Base-by-base conservation (phyloP, 2,888 invertebrate genomes). In the Thera britannica region DNA sequence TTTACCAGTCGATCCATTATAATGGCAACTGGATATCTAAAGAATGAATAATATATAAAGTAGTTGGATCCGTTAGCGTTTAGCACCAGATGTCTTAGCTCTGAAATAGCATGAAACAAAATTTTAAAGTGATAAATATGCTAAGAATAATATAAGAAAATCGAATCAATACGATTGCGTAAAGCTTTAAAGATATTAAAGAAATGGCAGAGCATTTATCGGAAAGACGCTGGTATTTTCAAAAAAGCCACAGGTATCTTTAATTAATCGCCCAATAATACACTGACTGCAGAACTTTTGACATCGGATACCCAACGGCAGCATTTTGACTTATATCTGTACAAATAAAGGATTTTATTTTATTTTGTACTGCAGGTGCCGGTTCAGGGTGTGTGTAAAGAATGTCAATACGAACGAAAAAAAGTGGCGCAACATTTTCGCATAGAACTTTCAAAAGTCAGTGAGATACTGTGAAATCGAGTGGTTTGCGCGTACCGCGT, bases 401-500 rank as follows among this genome's bases (percentile, higher is more conserved):
- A 84, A 80, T 73, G 77, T 82, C 77, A 77, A 81, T 83, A 75
- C 62, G 69, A 78, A 77, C 76, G 75, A 76, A 75, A 76, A 76
- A 81, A 82, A 81, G 78, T 90, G 90, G 83, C 86, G 85, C 83
- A 87, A 84, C 74, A 72, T 65, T 80, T 75, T 73, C 77, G 74
- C 74, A 84, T 82, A 87, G 82, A 87, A 90, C 90, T 93, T 92
- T 92, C 90, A 90, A 91, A 90, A 88, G 83, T 84, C 84, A 86
- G 87, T 87, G 87, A 87, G 87, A 89, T 85, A 86, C 88, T 88
- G 84, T 88, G 90, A 90, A 90, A 90, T 90, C 85, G 83, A 84
- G 81, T 79, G 77, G 79, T 81, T 80, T 77, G 76, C 78, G 74
- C 79, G 81, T 81, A 83, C 83, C 74, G 79, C 79, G 81, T 82